Evolutionary conservation across 2,888 invertebrate species (phyloP), one percentile per base, ranked within the genome.

Genomic region (Thelaira solivaga): DNA sequence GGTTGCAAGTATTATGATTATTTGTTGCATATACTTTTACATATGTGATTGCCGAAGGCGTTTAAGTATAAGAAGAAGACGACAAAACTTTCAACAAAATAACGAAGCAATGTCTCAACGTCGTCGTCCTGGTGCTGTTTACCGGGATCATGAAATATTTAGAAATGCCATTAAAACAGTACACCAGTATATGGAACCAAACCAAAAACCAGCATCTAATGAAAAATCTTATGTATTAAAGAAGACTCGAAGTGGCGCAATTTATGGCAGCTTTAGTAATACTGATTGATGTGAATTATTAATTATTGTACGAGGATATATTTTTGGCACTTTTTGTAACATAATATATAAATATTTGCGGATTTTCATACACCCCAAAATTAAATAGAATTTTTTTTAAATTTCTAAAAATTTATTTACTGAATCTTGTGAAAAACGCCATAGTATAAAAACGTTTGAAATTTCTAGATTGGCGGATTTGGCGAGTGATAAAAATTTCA

Each of bases 131-230:
- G 87, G 87, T 61, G 88, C 86, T 10, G 83, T 82, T 1, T 84
- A 83, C 49, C 83, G 89, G 1, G 86, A 88, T 51, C 87, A 87
- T 80, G 86, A 88, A 80, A 86, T 88, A 49, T 86, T 86, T 80
- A 86, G 85, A 0, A 84, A 86, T 67, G 85, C 86, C 6, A 82
- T 88, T 39, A 78, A 83, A 26, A 84, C 85, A 7, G 83, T 88
- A n/a, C 84, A 83, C 24, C 84, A 85, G 41, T 86, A 86, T 53
- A 85, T 87, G 5, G 82, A 80, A 8, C 67, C 80, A 39, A 82
- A 82, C 53, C 83, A 83, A 29, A 69, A 67, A 0, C 64, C 73
- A 24, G 74, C 62, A 8, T 2, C 41, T n/a, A 34, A 34, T 16
- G 13, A 1, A 0, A 74, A 80, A 24, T 45, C 84, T 0, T 86